Percentiles rank a stretch among this genome's conserved stretches.
Evolutionary conservation across 1,140 invertebrate genomes (phyloP).

Genomic region (Chrysomallon squamiferum): DNA sequence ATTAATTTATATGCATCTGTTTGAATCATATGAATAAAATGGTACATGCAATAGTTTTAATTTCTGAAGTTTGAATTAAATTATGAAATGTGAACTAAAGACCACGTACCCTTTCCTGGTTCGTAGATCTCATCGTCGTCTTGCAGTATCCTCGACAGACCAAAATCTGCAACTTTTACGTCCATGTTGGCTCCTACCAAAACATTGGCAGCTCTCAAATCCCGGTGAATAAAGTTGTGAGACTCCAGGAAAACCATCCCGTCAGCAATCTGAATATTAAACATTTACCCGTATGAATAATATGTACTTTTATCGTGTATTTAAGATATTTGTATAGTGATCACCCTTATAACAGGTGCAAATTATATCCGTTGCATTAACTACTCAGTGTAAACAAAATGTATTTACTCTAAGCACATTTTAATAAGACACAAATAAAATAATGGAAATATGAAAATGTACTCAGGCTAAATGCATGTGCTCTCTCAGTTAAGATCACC

Average conservation of each 20-base stretch:
- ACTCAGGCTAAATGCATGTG: too few relatives aligned
- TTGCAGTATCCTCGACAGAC: constrained; percentile 82
- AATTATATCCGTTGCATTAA: not conserved
- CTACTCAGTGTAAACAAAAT: too few relatives aligned
- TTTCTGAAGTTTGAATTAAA: not conserved
- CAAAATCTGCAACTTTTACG: constrained; percentile 93
- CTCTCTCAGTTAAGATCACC: too few relatives aligned
- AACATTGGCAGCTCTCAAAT: constrained; percentile 69
- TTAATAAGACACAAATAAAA: too few relatives aligned
- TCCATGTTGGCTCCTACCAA: constrained; percentile 94
- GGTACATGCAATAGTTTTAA: too few relatives aligned
- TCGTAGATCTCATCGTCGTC: constrained; percentile 97
- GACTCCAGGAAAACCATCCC: constrained; percentile 95
- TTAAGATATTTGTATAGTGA: not conserved
- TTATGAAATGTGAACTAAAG: not conserved
- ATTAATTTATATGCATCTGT: too few relatives aligned
- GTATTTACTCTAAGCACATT: too few relatives aligned
- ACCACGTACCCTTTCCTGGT: too few relatives aligned
- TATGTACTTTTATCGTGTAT: not conserved
- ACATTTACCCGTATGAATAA: too few relatives aligned
- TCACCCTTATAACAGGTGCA: too few relatives aligned
- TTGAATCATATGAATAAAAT: not conserved
- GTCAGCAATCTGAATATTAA: constrained; percentile 65
- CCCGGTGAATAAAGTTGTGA: constrained; percentile 72
- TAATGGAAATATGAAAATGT: too few relatives aligned